Base-by-base conservation (phyloP, 2,113 vertebrate genomes). In the Mungos mungo region DNA sequence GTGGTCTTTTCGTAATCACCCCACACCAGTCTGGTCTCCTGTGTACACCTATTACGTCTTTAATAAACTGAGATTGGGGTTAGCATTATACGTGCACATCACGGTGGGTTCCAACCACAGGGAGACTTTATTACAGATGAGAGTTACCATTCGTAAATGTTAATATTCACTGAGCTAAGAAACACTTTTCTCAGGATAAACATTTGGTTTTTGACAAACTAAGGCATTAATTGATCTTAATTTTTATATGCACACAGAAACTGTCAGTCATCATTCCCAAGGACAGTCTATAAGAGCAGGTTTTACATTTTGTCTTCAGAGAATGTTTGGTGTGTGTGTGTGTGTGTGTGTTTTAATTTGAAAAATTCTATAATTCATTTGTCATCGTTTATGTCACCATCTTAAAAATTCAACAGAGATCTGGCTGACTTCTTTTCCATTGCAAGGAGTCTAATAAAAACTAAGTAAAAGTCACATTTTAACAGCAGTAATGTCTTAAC, bases 391-490 rank as follows among this genome's bases (percentile, higher is more conserved):
- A 71, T 33, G 47, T 52, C 16, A 33, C 9, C 16, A 71, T 47
- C 29, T 76, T 88, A 47, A 93, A 94, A 94, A 68, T 33, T 52
- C 89, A 95, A 19, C 47, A 50, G 25, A n/a, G 47, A 71, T 38
- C 80, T 31, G 4, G 7, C 21, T 96, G 69, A 74, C 79, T 16
- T 80, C n/a, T 76, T 97, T 93, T 92, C 68, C 57, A 93, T 65
- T 74, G 9, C 21, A 95, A 84, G 60, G 47, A 95, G 25, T 11
- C 66, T 77, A 83, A 95, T 38, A 88, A 84, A 88, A 96, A 92
- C 50, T 76, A 95, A 69, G 76, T 54, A 87, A 94, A 94, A 95
- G 38, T 90, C 47, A 57, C 54, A 66, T 95, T 87, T 96, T 76
- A 96, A 47, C 35, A 79, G 1, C 66, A 77, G 71, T 47, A 83